These are phyloP conservation scores for Girardia tigrina DNA, from an alignment of 2,888 invertebrate species.

Conservation along the genomic window DNA sequence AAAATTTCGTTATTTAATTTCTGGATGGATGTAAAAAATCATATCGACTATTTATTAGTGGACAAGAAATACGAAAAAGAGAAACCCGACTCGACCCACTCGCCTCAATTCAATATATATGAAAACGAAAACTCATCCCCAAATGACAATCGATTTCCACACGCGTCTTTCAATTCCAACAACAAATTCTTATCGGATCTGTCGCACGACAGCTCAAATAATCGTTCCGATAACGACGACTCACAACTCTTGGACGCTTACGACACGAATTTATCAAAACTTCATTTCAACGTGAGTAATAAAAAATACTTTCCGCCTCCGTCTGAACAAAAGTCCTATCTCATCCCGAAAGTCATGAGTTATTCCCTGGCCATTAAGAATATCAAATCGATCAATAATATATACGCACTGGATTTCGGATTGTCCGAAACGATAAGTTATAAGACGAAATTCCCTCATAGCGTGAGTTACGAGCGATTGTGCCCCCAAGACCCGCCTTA, in stretches of 20 bases:
- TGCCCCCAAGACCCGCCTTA: background rate
- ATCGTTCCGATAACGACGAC: background rate
- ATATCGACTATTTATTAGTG: too few relatives aligned
- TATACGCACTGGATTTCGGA: slow-evolving; percentile 1
- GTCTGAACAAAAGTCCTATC: background rate
- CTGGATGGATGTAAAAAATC: too few relatives aligned
- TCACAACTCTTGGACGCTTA: background rate
- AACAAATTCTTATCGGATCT: too few relatives aligned
- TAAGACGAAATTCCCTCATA: background rate
- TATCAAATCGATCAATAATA: background rate
- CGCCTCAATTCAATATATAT: too few relatives aligned
- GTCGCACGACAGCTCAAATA: too few relatives aligned
- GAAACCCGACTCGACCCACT: too few relatives aligned
- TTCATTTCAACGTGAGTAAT: background rate
- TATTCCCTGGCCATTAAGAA: background rate
- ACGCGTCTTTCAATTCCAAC: too few relatives aligned
- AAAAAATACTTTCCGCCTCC: background rate
- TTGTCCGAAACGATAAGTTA: background rate
- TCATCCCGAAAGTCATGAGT: background rate
- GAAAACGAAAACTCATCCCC: too few relatives aligned
- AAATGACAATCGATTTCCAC: too few relatives aligned
- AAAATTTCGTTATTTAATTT: too few relatives aligned
- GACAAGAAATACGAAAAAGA: too few relatives aligned
- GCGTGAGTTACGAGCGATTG: background rate
- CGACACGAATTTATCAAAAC: background rate